Conservation (phyloP, 1,140 invertebrate species). For the Microplitis demolitor region DNA sequence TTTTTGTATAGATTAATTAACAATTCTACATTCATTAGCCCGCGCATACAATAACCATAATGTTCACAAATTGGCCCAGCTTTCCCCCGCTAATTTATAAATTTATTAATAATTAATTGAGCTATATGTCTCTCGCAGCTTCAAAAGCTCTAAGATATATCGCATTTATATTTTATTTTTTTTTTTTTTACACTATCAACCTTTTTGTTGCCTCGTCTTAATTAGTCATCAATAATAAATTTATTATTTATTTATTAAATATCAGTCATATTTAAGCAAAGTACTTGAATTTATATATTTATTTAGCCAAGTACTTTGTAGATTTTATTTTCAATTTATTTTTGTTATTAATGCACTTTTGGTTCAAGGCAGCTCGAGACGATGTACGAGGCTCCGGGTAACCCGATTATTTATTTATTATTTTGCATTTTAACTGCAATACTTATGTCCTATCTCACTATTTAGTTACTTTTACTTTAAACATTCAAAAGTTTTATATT, state of each 20-base stretch:
- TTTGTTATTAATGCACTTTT: slow-evolving; percentile 56
- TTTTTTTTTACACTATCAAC: slow-evolving; percentile 3
- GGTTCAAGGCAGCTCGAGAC: slow-evolving; percentile 61
- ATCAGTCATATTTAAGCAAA: slow-evolving; percentile 27
- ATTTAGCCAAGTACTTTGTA: neutral
- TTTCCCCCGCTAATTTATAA: neutral
- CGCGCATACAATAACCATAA: neutral
- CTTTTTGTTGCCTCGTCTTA: neutral
- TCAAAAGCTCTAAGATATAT: slow-evolving; percentile 17
- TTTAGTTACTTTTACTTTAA: slow-evolving; percentile 2
- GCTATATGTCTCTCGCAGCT: slow-evolving; percentile 6
- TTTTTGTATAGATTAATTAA: slow-evolving; percentile 4
- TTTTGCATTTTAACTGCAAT: neutral
- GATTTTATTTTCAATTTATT: neutral
- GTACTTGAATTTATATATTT: slow-evolving; percentile 2
- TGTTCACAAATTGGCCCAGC: slow-evolving; percentile 5
- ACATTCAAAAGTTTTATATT: neutral
- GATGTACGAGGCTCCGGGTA: slow-evolving; percentile 48
- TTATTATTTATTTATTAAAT: slow-evolving; percentile 11
- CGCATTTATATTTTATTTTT: neutral
- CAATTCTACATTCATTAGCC: neutral
- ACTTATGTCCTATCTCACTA: slow-evolving; percentile 9
- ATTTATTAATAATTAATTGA: slow-evolving; percentile 1
- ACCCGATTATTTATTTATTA: slow-evolving; percentile 19
- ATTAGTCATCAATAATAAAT: neutral